phyloP scores from a whole-genome alignment of 2,797 vertebrate species.

The Balearica regulorum region DNA sequence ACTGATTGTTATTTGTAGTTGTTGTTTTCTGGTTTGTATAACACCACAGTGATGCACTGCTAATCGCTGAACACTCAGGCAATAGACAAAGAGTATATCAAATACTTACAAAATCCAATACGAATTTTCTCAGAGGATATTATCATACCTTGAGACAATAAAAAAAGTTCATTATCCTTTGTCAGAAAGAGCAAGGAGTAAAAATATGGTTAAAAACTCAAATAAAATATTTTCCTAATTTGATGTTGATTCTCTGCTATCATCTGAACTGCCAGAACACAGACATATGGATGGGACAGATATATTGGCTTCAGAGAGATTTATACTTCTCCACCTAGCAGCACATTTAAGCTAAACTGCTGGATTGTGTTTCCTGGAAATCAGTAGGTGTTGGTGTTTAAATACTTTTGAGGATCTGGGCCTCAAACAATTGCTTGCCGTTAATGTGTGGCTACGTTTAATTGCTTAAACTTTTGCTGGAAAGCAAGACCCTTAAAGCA shows the following conservation, averaged over 20 bases:
- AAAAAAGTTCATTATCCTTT: background rate
- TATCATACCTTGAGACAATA: background rate
- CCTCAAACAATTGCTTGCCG: background rate
- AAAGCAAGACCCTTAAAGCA: background rate
- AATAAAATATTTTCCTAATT: background rate
- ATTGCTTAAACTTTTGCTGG: background rate
- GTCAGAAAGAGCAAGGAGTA: background rate
- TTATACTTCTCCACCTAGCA: background rate
- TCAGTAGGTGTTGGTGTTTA: background rate
- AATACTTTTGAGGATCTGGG: background rate
- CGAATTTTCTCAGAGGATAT: background rate
- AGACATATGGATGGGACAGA: background rate
- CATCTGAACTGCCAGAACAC: background rate
- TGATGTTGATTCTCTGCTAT: background rate
- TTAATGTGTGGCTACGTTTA: background rate
- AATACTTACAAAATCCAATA: background rate
- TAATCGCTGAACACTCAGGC: background rate
- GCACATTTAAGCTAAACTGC: background rate
- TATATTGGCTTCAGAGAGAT: background rate
- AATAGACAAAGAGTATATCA: background rate
- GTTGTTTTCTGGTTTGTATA: slow-evolving; percentile 22
- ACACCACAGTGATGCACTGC: background rate
- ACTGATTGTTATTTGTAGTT: slow-evolving; percentile 10
- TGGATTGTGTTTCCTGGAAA: background rate
- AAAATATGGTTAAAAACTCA: background rate